Evolutionary conservation across 2,888 invertebrate species (phyloP), one percentile per base, ranked within the genome.

Genomic region (Drosophila pegasa): DNA sequence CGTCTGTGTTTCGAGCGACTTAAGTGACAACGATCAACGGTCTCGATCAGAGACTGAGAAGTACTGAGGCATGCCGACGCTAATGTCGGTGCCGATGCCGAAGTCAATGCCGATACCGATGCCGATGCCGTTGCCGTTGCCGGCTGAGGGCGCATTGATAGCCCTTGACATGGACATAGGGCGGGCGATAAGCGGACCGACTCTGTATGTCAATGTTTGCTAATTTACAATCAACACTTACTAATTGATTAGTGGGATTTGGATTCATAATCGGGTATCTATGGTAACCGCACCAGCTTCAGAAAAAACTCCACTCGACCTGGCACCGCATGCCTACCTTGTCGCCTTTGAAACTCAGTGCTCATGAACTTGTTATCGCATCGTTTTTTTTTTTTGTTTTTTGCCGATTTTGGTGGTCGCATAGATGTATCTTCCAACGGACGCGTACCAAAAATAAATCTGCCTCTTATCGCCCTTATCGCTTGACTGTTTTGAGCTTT

Each of bases 91-190:
- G 33, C 3, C 50, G 31, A 33, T 12, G 50, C 10, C 50, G 31
- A 22, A 22, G 50, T 22, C 50, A 16, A 33, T 16, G 33, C 16
- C 33, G 8, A n/a, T 35, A 22, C 35, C 12, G 25, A 25, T 38
- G 38, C 38, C 38, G n/a, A n/a, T n/a, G n/a, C n/a, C n/a, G n/a
- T n/a, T n/a, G 35, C 22, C 33, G 8, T 3, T 16, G 51, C 51
- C 25, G 59, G 66, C 67, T 54, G 74, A 84, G 78, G 81, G 83
- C 75, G 58, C 41, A 59, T 64, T 55, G 84, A 84, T 85, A 85
- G 85, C 85, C 85, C 85, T 87, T 88, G 85, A 86, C 88, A 80
- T 74, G 63, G 55, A 48, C 74, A 33, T 48, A 40, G 31, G 48
- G 9, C 48, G 38, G 12, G 65, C 57, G 76, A 72, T 72, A 75